Base-by-base conservation (phyloP, 2,888 invertebrate genomes). In the Pseudococcus jackbeardsleyi region DNA sequence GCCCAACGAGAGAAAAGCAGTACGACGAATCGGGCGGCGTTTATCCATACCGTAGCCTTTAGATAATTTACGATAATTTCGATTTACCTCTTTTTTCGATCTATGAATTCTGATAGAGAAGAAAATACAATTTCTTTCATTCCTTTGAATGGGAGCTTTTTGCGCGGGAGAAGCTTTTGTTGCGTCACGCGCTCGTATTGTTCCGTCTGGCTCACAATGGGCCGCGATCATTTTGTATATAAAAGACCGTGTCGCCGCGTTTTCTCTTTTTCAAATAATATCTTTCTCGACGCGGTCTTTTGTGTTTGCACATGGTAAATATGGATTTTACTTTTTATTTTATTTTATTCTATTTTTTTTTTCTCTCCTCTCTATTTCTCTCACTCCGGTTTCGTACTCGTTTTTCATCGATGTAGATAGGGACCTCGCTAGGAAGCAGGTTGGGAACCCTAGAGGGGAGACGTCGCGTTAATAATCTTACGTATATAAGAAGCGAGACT, bases 151-250 rank as follows among this genome's bases (percentile, higher is more conserved):
- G 87, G 79, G 77, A 87, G 87, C 77, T 87, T 87, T 87, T 48
- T 77, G 87, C 87, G 87, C 87, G 87, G 87, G 77, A 87, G 87
- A 87, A 87, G 87, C 87, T 87, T 87, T 87, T 87, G 87, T 87
- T 87, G 79, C 87, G 87, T 87, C 87, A 87, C 87, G 87, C 79
- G 87, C 87, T 87, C 79, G 46, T 79, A 87, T 87, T 87, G 87
- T 87, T 87, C 87, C 79, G 79, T 86, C 79, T 77, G 26, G 77
- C 54, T 79, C 87, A 87, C 77, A 79, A 79, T 77, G 79, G 79
- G 46, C 86, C 50, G 54, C 77, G 87, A 87, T 87, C 87, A 77
- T 87, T 87, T 87, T 87, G 87, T 87, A 82, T 87, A 87, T 77
- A 87, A 79, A 87, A 87, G 87, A 87, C 54, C 87, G 87, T 79